phyloP scores from a whole-genome alignment of 2,113 vertebrate species.

The Channa maculata region DNA sequence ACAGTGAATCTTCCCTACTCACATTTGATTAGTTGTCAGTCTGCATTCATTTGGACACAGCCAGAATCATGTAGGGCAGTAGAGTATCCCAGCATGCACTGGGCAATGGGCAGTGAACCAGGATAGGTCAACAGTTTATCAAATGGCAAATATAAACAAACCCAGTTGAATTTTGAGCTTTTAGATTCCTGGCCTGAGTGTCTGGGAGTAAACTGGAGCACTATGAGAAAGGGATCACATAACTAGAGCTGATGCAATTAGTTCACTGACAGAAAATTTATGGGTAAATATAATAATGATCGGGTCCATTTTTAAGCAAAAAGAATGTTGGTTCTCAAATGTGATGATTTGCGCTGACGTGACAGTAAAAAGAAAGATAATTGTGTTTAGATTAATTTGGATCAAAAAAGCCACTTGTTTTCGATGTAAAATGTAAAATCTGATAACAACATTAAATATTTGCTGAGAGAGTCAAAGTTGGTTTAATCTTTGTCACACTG shows the following conservation, averaged over 20 bases:
- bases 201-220: slow-evolving; percentile 6
- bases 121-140: neutral
- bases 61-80: slow-evolving; percentile 2
- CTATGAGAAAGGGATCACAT: neutral
- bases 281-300: neutral
- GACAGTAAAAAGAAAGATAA: too few species aligned
- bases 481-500: neutral
- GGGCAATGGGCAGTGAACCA: neutral
- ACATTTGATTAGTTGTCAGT: too few species aligned
- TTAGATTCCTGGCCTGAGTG: neutral
- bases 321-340: neutral
- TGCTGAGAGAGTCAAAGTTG: neutral
- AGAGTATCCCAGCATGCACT: slow-evolving; percentile 20
- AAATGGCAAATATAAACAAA: neutral
- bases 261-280: neutral
- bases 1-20: too few species aligned
- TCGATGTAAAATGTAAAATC: neutral
- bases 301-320: neutral
- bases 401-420: too few species aligned
- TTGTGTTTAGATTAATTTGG: too few species aligned
- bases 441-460: neutral
- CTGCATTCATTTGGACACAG: neutral
- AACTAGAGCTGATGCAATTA: neutral
- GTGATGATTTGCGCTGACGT: neutral
- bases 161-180: neutral